These are phyloP conservation scores for Condylura cristata DNA, from an alignment of 2,113 vertebrate genomes.

Conservation along the genomic window DNA sequence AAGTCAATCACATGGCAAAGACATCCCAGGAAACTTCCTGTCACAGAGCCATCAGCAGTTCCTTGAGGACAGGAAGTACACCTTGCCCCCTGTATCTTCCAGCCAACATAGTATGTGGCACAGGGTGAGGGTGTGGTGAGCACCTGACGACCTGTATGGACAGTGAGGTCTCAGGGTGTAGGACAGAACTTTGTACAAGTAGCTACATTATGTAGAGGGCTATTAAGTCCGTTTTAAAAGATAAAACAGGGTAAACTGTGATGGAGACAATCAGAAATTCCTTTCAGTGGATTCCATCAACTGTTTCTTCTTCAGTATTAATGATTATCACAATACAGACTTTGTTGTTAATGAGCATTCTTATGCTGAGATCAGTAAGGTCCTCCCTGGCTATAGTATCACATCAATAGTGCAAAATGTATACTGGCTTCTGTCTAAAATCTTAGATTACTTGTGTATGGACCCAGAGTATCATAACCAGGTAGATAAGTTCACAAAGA, in stretches of 20 bases:
- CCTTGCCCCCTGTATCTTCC: not conserved
- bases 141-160: not conserved
- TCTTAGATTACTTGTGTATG: conserved; percentile 66
- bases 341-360: conserved; percentile 58
- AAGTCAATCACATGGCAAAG: not conserved
- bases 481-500: conserved; percentile 73
- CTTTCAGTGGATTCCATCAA: conserved; percentile 21
- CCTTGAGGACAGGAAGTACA: not conserved
- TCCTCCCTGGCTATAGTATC: conserved; percentile 66
- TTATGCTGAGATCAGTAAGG: conserved; percentile 79
- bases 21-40: not conserved
- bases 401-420: conserved; percentile 75
- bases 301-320: conserved; percentile 34
- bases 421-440: conserved; percentile 21
- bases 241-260: conserved; percentile 43
- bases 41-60: not conserved
- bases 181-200: not conserved
- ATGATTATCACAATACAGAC: conserved; percentile 33
- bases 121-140: not conserved
- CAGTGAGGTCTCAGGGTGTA: not conserved
- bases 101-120: not conserved
- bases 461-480: conserved; percentile 75
- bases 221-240: conserved; percentile 41
- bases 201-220: conserved; percentile 43
- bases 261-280: conserved; percentile 16